Percentiles rank a stretch among this genome's conserved stretches.
Evolutionary conservation across 1,140 invertebrate genomes (phyloP).

Genomic region (Trypoxylus dichotomus): DNA sequence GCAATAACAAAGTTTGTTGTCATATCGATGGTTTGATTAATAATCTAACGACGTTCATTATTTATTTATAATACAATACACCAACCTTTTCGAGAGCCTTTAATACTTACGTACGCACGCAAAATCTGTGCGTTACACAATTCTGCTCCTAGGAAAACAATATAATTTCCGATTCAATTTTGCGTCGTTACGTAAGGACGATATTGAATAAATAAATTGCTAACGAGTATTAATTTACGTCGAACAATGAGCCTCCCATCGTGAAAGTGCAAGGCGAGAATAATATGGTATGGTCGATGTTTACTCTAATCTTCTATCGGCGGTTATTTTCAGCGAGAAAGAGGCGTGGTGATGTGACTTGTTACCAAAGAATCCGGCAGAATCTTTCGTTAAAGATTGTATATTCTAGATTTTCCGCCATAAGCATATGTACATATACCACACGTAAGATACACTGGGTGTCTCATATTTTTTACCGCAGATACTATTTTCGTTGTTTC

Average conservation of each 20-base stretch:
- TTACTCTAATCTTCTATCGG: not conserved
- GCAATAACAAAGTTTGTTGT: too few species aligned
- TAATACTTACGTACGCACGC: not conserved
- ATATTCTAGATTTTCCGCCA: too few species aligned
- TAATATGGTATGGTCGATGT: not conserved
- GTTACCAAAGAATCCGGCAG: not conserved
- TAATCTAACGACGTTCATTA: not conserved
- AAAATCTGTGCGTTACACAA: too few species aligned
- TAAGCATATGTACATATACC: too few species aligned
- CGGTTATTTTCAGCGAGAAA: not conserved
- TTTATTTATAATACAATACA: not conserved
- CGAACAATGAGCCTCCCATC: not conserved
- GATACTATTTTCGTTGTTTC: too few species aligned
- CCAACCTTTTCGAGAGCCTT: not conserved
- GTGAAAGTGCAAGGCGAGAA: constrained; percentile 1
- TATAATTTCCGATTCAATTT: not conserved
- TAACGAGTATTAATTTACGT: not conserved
- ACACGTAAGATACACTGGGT: too few species aligned
- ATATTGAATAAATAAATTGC: not conserved
- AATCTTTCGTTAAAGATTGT: not conserved
- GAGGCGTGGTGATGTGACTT: not conserved
- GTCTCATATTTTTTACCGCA: too few species aligned
- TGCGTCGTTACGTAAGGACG: not conserved
- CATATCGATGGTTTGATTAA: too few species aligned
- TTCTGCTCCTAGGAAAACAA: not conserved